Evolutionary conservation across 2,888 invertebrate genomes (phyloP), one percentile per base, ranked within the genome.

Genomic region (Diplazon laetatorius): DNA sequence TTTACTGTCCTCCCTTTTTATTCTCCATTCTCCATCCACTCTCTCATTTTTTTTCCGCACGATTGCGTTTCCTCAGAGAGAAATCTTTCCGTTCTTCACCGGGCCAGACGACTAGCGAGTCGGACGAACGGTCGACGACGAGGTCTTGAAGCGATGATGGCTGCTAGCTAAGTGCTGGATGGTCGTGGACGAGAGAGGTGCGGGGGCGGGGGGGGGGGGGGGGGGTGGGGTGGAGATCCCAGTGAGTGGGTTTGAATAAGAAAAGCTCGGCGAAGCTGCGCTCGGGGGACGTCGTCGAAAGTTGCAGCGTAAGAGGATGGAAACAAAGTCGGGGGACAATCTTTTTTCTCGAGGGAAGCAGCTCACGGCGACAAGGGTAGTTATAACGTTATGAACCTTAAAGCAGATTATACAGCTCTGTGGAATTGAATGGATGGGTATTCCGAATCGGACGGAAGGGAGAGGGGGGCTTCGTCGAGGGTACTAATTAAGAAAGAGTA

Each of bases 341-440:
- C 30, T 55, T 35, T n/a, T n/a, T 55, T 55, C 48, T 16, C 44
- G 30, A 63, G 39, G 70, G 73, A 73, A 63, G 65, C 76, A 72
- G 46, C 42, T 25, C 48, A 12, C 22, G 66, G 39, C 66, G 68
- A 72, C 37, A 71, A 46, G 75, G 30, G 63, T 66, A 44, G 63
- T 78, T 35, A 57, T 71, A 6, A 72, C 66, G 20, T 65, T 63
- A 74, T 20, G 42, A 63, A 69, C 62, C 60, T 73, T 80, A 83
- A 84, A 86, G 83, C 76, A 83, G 84, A 87, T 86, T 85, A 85
- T 80, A 76, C 73, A 68, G 84, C 82, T 18, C 22, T 85, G 80
- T 84, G 82, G 83, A 85, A 86, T 87, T 85, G 83, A 87, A 87
- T 84, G 82, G 30, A 30, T 30, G 82, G n/a, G 82, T 70, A 82